A percentile compares a stretch with the other conserved stretches of the same genome.
Conservation (phyloP, 2,113 vertebrate genomes). For the Cacatua alba region DNA sequence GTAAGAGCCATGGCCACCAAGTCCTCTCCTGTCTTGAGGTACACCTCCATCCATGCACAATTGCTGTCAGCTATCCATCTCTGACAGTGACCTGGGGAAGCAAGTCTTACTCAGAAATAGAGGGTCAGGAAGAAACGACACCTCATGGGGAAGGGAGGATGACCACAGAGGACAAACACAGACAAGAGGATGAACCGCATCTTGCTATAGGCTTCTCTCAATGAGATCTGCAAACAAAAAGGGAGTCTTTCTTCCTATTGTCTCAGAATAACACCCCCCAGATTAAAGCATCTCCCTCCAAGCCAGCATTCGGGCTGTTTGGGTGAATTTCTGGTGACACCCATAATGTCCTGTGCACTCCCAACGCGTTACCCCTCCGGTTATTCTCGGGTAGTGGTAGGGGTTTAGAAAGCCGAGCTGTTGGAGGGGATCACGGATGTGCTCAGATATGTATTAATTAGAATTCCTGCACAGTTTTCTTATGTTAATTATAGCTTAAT, state of each 20-base stretch:
- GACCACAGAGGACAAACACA: not conserved
- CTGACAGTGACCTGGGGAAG: not conserved
- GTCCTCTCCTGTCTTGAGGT: not conserved
- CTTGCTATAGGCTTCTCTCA: not conserved
- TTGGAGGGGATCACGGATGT: conserved; percentile 71
- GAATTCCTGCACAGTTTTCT: conserved; percentile 84
- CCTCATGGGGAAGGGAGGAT: rapidly evolving
- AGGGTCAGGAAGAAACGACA: not conserved
- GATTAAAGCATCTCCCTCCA: not conserved
- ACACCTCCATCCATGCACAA: not conserved
- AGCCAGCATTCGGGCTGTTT: not conserved
- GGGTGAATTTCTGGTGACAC: not conserved
- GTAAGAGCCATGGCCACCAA: not conserved
- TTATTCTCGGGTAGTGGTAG: conserved; percentile 40
- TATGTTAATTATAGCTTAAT: conserved; percentile 86
- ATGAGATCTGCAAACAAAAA: not conserved
- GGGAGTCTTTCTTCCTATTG: not conserved
- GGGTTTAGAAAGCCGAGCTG: conserved; percentile 59
- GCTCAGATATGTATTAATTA: conserved; percentile 83
- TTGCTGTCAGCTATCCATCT: not conserved
- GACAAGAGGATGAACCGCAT: not conserved
- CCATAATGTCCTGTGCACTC: not conserved
- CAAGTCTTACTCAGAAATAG: not conserved
- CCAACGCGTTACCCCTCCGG: not conserved
- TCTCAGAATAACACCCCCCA: not conserved